Conservation (phyloP, 2,888 invertebrate species). For the Lithosia quadra region DNA sequence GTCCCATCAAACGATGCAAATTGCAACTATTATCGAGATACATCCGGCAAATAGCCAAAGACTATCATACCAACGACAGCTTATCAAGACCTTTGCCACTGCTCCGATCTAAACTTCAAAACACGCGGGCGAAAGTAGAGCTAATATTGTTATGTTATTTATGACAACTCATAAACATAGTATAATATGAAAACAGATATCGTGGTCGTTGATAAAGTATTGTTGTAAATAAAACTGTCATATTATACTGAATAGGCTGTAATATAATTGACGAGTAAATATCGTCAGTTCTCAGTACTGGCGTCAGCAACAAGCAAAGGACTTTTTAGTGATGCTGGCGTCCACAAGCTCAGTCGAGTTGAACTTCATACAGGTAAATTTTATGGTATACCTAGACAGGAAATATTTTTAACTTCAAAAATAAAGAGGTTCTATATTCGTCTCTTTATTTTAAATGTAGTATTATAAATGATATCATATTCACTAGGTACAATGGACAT, state of each 20-base stretch:
- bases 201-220: constrained; percentile 51
- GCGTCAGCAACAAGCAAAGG: neutral
- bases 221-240: constrained; percentile 48
- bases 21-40: constrained; percentile 63
- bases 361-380: too few relatives aligned
- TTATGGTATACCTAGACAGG: too few relatives aligned
- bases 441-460: too few relatives aligned
- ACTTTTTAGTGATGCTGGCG: neutral
- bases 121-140: constrained; percentile 65
- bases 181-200: constrained; percentile 56
- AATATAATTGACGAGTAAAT: neutral
- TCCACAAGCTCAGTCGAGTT: neutral
- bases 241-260: neutral
- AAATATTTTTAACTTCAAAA: too few relatives aligned
- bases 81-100: constrained; percentile 78
- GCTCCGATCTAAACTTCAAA: constrained; percentile 61
- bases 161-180: constrained; percentile 57
- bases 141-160: constrained; percentile 63
- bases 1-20: constrained; percentile 57
- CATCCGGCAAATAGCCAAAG: constrained; percentile 80
- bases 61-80: constrained; percentile 65
- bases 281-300: neutral
- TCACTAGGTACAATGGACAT: too few relatives aligned
- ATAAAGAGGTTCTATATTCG: too few relatives aligned
- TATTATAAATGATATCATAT: too few relatives aligned